Evolutionary conservation across 1,140 invertebrate species (phyloP).

Genomic region (Zaprionus camerounensis): DNA sequence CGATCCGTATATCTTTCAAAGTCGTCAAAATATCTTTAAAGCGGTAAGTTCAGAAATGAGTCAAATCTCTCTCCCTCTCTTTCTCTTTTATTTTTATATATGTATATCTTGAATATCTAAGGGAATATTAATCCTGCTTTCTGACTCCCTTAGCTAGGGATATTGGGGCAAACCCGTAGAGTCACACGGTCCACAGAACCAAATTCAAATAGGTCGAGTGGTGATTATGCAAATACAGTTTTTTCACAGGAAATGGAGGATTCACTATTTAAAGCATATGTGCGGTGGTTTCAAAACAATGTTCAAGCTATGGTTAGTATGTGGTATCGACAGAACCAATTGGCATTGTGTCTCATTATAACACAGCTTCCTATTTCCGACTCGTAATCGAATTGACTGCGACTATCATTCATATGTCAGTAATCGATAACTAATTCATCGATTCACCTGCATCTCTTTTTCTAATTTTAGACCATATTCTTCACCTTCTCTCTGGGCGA

Average conservation of each 20-base stretch:
- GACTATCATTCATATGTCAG: not conserved
- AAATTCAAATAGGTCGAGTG: not conserved
- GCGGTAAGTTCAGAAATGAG: slow-evolving; percentile 42
- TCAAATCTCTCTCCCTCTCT: not conserved
- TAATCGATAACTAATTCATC: not conserved
- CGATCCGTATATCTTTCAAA: slow-evolving; percentile 56
- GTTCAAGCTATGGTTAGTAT: slow-evolving; percentile 33
- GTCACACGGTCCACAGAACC: too few relatives aligned
- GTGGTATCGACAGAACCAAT: not conserved
- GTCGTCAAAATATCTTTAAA: slow-evolving; percentile 44
- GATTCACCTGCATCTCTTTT: not conserved
- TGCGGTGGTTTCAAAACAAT: slow-evolving; percentile 37
- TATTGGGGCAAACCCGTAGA: slow-evolving; percentile 4
- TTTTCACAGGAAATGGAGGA: not conserved
- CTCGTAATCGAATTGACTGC: not conserved
- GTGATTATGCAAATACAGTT: not conserved
- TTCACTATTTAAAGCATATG: slow-evolving; percentile 32
- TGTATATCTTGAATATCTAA: too few relatives aligned
- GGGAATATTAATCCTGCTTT: too few relatives aligned
- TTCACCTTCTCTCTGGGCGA: slow-evolving; percentile 39
- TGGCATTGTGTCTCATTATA: too few relatives aligned
- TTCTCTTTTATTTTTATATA: not conserved
- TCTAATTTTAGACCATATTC: slow-evolving; percentile 36
- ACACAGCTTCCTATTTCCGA: too few relatives aligned
- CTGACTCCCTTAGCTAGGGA: slow-evolving; percentile 8